These are phyloP conservation scores for Proctacanthus coquilletti DNA, from an alignment of 1,140 invertebrate species.

Conservation along the genomic window DNA sequence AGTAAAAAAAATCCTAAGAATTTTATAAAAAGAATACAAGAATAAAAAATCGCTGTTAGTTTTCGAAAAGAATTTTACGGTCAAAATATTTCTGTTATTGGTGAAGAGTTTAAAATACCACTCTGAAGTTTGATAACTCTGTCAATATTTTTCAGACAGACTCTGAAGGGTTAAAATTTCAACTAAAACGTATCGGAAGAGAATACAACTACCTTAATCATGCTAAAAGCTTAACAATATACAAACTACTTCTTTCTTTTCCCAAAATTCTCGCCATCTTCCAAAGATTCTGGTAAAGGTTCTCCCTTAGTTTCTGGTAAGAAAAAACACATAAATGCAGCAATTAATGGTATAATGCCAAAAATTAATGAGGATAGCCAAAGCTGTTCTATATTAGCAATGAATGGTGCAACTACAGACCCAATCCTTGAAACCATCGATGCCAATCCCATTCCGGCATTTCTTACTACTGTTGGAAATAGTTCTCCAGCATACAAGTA, in stretches of 20 bases:
- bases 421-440: conserved; percentile 40
- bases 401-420: conserved; percentile 37
- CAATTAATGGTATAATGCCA: conserved; percentile 43
- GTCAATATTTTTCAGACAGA: too few species aligned
- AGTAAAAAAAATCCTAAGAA: too few species aligned
- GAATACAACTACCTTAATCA: too few species aligned
- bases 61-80: too few species aligned
- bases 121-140: too few species aligned
- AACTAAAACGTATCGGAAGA: too few species aligned
- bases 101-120: too few species aligned
- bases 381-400: conserved; percentile 17
- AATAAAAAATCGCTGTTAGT: too few species aligned
- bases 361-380: conserved; percentile 53
- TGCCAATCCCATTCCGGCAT: conserved; percentile 37
- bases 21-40: too few species aligned
- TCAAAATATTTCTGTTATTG: too few species aligned
- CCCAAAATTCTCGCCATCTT: conserved; percentile 60
- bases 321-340: conserved; percentile 41
- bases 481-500: conserved; percentile 42
- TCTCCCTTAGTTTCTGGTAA: conserved; percentile 60
- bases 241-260: conserved; percentile 27
- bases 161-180: too few species aligned
- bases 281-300: conserved; percentile 57
- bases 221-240: too few species aligned
- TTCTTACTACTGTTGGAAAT: conserved; percentile 42